A percentile compares a stretch with the other conserved stretches of the same genome.
phyloP scores from a whole-genome alignment of 2,113 vertebrate species.

The Paradisaea rubra region DNA sequence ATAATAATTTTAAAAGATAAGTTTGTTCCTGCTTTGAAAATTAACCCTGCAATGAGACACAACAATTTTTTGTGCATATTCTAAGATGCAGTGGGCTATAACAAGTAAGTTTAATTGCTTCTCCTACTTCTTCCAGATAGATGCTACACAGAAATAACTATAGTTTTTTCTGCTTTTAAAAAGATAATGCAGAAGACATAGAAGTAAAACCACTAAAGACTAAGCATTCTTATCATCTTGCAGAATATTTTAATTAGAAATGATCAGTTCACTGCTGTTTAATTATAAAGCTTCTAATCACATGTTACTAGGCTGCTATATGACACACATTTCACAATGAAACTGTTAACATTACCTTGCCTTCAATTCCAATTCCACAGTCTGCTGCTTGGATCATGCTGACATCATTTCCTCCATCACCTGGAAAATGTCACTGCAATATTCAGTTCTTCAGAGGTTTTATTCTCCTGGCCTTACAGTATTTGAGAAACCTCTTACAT shows the following conservation, averaged over 20 bases:
- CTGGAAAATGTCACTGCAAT: slow-evolving; percentile 64
- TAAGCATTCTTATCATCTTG: background rate
- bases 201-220: background rate
- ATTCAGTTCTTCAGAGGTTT: background rate
- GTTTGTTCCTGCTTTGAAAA: background rate
- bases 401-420: slow-evolving; percentile 97
- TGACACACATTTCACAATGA: background rate
- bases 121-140: background rate
- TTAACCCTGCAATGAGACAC: background rate
- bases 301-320: background rate
- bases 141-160: background rate
- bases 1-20: background rate
- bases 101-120: background rate
- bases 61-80: background rate
- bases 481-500: background rate
- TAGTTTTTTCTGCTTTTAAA: background rate
- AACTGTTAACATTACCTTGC: slow-evolving; percentile 80
- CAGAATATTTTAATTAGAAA: background rate
- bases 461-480: background rate
- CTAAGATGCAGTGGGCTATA: background rate
- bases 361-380: slow-evolving; percentile 86
- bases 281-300: background rate
- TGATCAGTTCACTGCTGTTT: background rate
- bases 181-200: background rate
- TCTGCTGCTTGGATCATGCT: slow-evolving; percentile 98